Evolutionary conservation across 2,888 invertebrate genomes (phyloP), one percentile per base, ranked within the genome.

Genomic region (Nomada ruficornis): DNA sequence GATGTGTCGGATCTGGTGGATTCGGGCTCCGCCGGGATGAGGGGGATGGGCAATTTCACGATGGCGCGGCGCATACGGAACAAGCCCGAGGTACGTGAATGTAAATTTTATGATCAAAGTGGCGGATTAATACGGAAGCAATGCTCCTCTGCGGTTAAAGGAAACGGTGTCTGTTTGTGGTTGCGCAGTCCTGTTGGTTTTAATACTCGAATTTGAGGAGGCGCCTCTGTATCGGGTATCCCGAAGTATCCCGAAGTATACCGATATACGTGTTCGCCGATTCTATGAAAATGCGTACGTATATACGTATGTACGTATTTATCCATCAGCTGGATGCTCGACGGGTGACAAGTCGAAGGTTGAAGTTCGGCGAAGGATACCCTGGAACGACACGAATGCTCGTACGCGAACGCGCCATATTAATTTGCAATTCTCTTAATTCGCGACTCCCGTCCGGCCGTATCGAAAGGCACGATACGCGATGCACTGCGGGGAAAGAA

Each of bases 31-130:
- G 65, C 29, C 52, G 71, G 73, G 62, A 54, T 42, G 44, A 57
- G 42, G 75, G 62, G 70, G 74, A 71, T 55, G 55, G 69, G 50
- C 44, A 23, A 67, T 77, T 83, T 72, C 72, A 79, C 70, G 85
- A 85, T 74, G 81, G 83, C 81, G 88, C 20, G 68, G 65, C 86
- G 88, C 86, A 84, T 88, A 88, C 86, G 82, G 83, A 84, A 86
- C 73, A 63, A 80, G 76, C 81, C 26, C 65, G 80, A 76, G 76
- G 79, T 85, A 88, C 84, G 86, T 83, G 86, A 84, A 88, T 88
- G 82, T 88, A 86, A 88, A 88, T 88, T 88, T 88, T 84, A 88
- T 83, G 88, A 88, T 88, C 88, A 82, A 86, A 87, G 87, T 84
- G 67, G 76, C 72, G 86, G 84, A 88, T 88, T 88, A 88, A 88